Conservation (phyloP, 2,797 vertebrate genomes). For the Premnoplex brunnescens region DNA sequence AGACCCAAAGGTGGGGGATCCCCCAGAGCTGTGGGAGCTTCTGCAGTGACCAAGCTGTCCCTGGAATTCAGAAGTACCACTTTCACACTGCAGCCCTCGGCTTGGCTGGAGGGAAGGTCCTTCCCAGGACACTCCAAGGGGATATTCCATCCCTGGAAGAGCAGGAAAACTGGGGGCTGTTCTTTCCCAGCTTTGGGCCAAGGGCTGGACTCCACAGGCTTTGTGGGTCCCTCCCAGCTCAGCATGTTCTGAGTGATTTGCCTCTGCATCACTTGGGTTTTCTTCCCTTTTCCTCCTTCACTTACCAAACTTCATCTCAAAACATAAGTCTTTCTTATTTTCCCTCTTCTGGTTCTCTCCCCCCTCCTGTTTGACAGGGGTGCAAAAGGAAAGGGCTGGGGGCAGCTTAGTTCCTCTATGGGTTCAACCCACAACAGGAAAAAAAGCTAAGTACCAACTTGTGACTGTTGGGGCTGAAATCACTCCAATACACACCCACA, state of each 20-base stretch:
- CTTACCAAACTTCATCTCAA: neutral
- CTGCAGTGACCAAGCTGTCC: neutral
- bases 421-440: neutral
- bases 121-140: neutral
- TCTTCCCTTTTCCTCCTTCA: neutral
- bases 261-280: neutral
- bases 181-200: neutral
- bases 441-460: neutral
- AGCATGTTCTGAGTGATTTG: neutral
- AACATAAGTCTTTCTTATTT: neutral
- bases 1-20: neutral
- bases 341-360: neutral
- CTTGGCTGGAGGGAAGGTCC: neutral
- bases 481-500: accelerated
- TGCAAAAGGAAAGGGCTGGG: neutral
- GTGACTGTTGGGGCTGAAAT: neutral
- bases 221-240: neutral
- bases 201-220: neutral
- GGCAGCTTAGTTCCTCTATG: neutral
- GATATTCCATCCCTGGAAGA: neutral
- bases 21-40: neutral
- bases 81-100: neutral
- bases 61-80: neutral
- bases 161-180: neutral
- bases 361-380: neutral